These are phyloP conservation scores for Tenthredo scrophulariae DNA, from an alignment of 2,888 invertebrate genomes.

Conservation along the genomic window DNA sequence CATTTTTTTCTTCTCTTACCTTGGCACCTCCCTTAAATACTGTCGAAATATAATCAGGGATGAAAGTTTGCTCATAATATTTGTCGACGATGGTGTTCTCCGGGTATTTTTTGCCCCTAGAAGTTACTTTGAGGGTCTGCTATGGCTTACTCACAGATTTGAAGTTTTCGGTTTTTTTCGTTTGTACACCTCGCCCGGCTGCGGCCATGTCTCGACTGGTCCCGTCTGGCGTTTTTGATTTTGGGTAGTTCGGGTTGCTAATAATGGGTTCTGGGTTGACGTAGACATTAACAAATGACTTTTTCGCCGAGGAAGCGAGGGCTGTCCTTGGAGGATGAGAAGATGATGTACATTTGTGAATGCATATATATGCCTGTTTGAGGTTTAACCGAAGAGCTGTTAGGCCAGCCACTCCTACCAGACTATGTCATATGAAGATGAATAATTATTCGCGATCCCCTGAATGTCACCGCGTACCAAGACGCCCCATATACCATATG, in stretches of 20 bases:
- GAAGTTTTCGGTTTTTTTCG: background rate
- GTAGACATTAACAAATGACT: conserved; percentile 16
- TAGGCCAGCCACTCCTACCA: background rate
- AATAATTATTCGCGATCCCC: background rate
- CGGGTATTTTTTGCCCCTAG: too few relatives aligned
- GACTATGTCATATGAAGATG: background rate
- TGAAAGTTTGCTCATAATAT: too few relatives aligned
- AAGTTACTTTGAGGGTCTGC: background rate
- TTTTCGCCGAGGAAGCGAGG: background rate
- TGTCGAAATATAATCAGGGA: too few relatives aligned
- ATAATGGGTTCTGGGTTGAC: background rate
- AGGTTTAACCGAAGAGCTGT: background rate
- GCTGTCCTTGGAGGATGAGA: background rate
- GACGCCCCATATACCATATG: background rate
- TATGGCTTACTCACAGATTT: background rate
- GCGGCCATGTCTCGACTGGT: background rate
- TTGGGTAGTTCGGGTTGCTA: background rate
- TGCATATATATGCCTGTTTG: background rate
- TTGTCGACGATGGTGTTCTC: too few relatives aligned
- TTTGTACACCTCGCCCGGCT: background rate
- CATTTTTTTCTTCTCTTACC: too few relatives aligned
- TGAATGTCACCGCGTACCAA: background rate
- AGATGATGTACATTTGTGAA: background rate
- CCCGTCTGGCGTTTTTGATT: background rate
- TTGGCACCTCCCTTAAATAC: too few relatives aligned